A percentile compares a stretch with the other conserved stretches of the same genome.
Conservation (phyloP, 2,888 invertebrate species). For the Xestia c-nigrum region DNA sequence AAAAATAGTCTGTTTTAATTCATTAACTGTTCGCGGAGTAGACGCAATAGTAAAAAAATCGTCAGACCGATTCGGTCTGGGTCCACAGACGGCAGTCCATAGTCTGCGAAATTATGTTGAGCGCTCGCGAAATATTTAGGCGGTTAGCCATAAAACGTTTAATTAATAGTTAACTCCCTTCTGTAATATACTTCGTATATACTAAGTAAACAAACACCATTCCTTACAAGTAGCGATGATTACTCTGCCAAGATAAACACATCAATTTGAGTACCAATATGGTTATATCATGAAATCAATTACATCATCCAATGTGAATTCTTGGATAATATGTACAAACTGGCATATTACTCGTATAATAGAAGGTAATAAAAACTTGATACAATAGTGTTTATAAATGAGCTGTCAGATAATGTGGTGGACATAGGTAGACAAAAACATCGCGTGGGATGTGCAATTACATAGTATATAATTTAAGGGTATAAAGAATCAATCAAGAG, state of each 20-base stretch:
- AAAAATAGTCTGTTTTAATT: no score
- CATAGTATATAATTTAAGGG: constrained; percentile 18
- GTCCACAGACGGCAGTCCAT: no score
- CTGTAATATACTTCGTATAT: neutral
- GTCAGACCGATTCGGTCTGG: no score
- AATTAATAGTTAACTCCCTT: neutral
- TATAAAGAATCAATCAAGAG: constrained; percentile 25
- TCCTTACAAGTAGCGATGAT: neutral
- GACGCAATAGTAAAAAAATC: no score
- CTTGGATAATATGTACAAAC: constrained; percentile 20
- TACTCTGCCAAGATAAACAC: constrained; percentile 28
- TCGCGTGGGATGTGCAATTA: constrained; percentile 40
- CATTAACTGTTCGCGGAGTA: no score
- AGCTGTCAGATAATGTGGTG: constrained; percentile 27
- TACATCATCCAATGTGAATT: constrained; percentile 28
- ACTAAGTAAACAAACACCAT: neutral
- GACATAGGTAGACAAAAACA: constrained; percentile 26
- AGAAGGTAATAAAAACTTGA: constrained; percentile 47
- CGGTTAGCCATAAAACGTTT: neutral
- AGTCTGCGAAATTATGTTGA: neutral
- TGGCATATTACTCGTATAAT: constrained; percentile 37
- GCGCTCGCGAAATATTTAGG: neutral
- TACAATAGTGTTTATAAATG: constrained; percentile 39
- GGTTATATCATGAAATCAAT: constrained; percentile 27
- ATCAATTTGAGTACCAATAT: constrained; percentile 13